Percentiles rank a stretch among this genome's conserved stretches.
Evolutionary conservation across 1,140 invertebrate species (phyloP).

Genomic region (Oryzaephilus surinamensis): DNA sequence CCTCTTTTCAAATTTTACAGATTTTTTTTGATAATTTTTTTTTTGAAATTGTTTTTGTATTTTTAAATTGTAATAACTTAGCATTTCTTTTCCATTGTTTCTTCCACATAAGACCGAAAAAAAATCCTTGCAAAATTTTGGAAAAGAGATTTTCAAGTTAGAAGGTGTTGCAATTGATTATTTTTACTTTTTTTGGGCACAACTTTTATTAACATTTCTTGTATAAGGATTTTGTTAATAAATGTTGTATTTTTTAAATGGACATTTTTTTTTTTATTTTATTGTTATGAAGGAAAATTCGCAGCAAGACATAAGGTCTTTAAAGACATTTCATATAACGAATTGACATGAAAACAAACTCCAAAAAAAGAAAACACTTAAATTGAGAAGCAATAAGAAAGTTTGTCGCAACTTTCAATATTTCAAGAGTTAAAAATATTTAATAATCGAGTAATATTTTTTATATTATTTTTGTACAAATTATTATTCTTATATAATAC

Average conservation of each 20-base stretch:
- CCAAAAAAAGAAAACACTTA: slow-evolving; percentile 8
- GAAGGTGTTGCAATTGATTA: slow-evolving; percentile 32
- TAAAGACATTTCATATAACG: slow-evolving; percentile 36
- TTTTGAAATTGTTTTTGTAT: slow-evolving; percentile 23
- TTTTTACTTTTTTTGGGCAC: slow-evolving; percentile 31
- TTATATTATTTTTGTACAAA: slow-evolving; percentile 21
- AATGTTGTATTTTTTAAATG: slow-evolving; percentile 26
- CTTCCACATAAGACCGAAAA: neutral
- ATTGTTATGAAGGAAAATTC: slow-evolving; percentile 31
- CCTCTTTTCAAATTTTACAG: slow-evolving; percentile 28
- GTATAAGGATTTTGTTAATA: slow-evolving; percentile 4
- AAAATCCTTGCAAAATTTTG: no score
- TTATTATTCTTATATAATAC: slow-evolving; percentile 14
- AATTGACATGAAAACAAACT: no score
- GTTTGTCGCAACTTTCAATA: slow-evolving; percentile 20
- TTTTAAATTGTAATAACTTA: slow-evolving; percentile 26
- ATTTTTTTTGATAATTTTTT: slow-evolving; percentile 34
- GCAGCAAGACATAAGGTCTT: slow-evolving; percentile 36
- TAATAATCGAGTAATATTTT: slow-evolving; percentile 21
- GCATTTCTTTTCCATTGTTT: slow-evolving; percentile 1
- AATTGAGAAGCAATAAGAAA: slow-evolving; percentile 12
- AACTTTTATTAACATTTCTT: slow-evolving; percentile 16
- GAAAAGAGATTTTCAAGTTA: slow-evolving; percentile 19
- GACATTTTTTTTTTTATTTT: slow-evolving; percentile 26
- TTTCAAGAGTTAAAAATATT: slow-evolving; percentile 9